A percentile compares a stretch with the other conserved stretches of the same genome.
These are phyloP conservation scores for Sinotaia quadrata DNA, from an alignment of 2,888 invertebrate species.

Conservation along the genomic window DNA sequence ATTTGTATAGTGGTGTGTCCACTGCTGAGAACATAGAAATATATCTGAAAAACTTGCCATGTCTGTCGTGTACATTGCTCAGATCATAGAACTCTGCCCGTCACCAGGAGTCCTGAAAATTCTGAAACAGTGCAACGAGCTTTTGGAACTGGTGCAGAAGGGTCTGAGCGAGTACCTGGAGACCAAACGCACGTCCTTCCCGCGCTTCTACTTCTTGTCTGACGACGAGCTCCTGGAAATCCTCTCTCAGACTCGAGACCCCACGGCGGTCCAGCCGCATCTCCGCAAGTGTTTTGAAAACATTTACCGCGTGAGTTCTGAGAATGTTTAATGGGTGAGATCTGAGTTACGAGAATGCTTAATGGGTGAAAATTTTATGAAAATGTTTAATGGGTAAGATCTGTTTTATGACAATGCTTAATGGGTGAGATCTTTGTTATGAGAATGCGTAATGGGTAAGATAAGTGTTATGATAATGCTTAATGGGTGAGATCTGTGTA, in stretches of 20 bases:
- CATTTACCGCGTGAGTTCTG: conserved; percentile 78
- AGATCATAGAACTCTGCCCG: conserved; percentile 72
- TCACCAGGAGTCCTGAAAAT: conserved; percentile 78
- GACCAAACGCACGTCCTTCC: conserved; percentile 74
- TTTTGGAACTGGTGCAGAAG: conserved; percentile 73
- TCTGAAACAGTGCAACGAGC: conserved; percentile 80
- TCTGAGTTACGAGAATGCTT: too few relatives aligned
- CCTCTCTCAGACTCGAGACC: conserved; percentile 73
- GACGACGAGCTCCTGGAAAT: conserved; percentile 73
- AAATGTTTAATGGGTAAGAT: too few relatives aligned
- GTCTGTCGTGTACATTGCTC: conserved; percentile 15
- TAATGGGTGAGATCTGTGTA: too few relatives aligned
- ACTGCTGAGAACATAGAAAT: too few relatives aligned
- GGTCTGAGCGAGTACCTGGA: conserved; percentile 73
- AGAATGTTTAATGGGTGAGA: too few relatives aligned
- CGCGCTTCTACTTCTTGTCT: conserved; percentile 74
- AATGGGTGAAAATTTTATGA: too few relatives aligned
- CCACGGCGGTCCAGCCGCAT: conserved; percentile 76
- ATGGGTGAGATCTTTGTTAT: too few relatives aligned
- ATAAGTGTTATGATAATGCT: too few relatives aligned
- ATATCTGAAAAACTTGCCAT: too few relatives aligned
- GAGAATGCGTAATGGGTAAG: too few relatives aligned
- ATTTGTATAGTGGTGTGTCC: too few relatives aligned
- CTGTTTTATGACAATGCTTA: too few relatives aligned
- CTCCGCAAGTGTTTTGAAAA: conserved; percentile 87